Base-by-base conservation (phyloP, 2,113 vertebrate species). In the Phoxinus phoxinus region DNA sequence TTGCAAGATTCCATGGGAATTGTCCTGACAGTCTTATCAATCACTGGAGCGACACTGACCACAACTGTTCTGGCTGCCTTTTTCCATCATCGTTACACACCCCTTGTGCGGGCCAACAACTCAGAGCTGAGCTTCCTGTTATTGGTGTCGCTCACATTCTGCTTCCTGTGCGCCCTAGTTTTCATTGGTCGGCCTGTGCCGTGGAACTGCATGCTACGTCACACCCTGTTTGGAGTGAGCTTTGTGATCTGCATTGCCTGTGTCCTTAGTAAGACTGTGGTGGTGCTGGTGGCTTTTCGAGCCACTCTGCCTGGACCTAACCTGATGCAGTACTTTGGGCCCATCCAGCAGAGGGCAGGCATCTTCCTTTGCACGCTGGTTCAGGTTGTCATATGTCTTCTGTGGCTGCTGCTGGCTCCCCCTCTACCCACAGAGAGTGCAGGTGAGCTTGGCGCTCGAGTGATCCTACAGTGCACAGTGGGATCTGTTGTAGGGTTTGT, bases 221-320 rank as follows among this genome's bases (percentile, higher is more conserved):
- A 93, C 84, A 90, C 89, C 0, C 41, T 92, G 51, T 91, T 92
- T 83, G 91, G 92, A 48, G 87, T 93, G 72, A 93, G 90, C 78
- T 93, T 92, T 58, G 90, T 91, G n/a, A 83, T 93, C 75, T 93
- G 86, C 71, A 87, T 93, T 41, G 90, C 91, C 61, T 93, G 89
- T 67, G 87, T 93, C 69, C 89, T 93, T 83, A 90, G 89, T 86
- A 88, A 89, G 76, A 91, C 93, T 0, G 21, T 86, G 65, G 88
- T 92, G 71, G 90, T 92, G 41, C 85, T 93, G 44, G 88, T 91
- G 88, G 89, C 90, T 56, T 93, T 93, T 67, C 81, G 86, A 35
- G 86, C 90, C 46, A 91, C 83, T 17, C 83, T 88, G 17, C 91
- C 89, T 0, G 88, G 88, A 48, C 82, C 87, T 21, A 91, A 89